Evolutionary conservation across 1,140 invertebrate species (phyloP), one percentile per base, ranked within the genome.

Genomic region (Drepana arcuata): DNA sequence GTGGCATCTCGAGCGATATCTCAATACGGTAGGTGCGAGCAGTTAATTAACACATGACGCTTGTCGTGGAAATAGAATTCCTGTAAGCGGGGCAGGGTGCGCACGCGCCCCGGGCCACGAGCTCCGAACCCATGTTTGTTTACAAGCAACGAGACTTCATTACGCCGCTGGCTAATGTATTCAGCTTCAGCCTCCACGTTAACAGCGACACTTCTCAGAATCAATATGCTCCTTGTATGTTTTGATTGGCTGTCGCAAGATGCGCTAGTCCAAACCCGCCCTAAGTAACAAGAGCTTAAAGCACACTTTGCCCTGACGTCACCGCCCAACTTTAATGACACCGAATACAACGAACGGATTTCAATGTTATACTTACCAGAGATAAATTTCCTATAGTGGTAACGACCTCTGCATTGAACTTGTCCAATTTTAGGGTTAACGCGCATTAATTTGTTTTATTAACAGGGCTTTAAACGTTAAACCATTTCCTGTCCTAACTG

Each of bases 201-300:
- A 82, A 75, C 78, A 79, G 72, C 78, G 78, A 82, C 78, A 82
- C 78, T 82, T 82, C 78, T 82, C 69, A 71, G 78, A 82, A 82
- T 82, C 78, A 82, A 82, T 82, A 82, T 74, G 71, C 73, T 78
- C 65, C 71, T 77, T 77, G 74, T 80, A 82, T 82, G 78, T 82
- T 82, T 82, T 82, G 78, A 82, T 78, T 80, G 73, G 71, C 63
- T 72, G 48, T 46, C 58, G 45, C 48, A 43, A 34, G 16, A 23
- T 34, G 28, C 33, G 34, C 36, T 55, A 56, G 56, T 50, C 45
- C 51, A 63, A 65, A 62, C 41, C 38, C 41, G 47, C 52, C 58
- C 62, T 55, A 69, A 64, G 36, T 34, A 16, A 34, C 44, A 31
- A 41, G 36, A 44, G 31, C 51, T 63, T 77, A 78, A 59, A 66